A percentile compares a stretch with the other conserved stretches of the same genome.
These are phyloP conservation scores for Sphaeridia pumilis DNA, from an alignment of 2,888 invertebrate species.

Conservation along the genomic window DNA sequence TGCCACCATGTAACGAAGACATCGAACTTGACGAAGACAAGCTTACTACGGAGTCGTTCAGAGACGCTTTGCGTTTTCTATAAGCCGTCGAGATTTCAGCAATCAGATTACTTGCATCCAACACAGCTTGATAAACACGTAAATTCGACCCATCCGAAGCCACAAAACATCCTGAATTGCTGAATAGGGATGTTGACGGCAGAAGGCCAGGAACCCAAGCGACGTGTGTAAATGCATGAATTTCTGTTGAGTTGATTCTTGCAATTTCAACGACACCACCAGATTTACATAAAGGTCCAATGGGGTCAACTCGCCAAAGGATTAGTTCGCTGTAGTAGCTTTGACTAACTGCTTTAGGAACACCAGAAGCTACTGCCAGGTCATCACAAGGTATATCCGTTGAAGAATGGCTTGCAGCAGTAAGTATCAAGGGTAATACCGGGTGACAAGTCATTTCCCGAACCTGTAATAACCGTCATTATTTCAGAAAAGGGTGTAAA, in stretches of 20 bases:
- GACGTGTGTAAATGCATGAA: conserved; percentile 92
- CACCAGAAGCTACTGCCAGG: conserved; percentile 7
- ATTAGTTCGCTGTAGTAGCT: conserved; percentile 84
- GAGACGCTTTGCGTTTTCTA: conserved; percentile 52
- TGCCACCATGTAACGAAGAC: conserved; percentile 33
- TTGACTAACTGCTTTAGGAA: conserved; percentile 23
- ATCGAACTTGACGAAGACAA: conserved; percentile 67
- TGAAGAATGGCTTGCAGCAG: conserved; percentile 95
- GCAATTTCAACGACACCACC: conserved; percentile 96
- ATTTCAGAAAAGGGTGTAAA: neutral
- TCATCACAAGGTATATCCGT: conserved; percentile 45
- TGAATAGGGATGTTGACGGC: conserved; percentile 85
- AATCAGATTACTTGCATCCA: conserved; percentile 86
- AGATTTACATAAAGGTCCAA: conserved; percentile 93
- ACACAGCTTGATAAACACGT: conserved; percentile 92
- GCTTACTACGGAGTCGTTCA: conserved; percentile 60
- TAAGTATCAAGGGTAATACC: conserved; percentile 84
- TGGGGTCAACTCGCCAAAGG: conserved; percentile 95
- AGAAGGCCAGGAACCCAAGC: conserved; percentile 97
- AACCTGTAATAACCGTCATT: conserved; percentile 39
- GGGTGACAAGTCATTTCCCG: conserved; percentile 96
- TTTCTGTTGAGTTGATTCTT: conserved; percentile 86
- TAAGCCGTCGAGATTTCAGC: conserved; percentile 85
- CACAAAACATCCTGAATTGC: conserved; percentile 97
- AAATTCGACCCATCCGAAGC: conserved; percentile 92